Percentiles rank a stretch among this genome's conserved stretches.
Conservation (phyloP, 2,113 vertebrate genomes). For the Bos indicus region DNA sequence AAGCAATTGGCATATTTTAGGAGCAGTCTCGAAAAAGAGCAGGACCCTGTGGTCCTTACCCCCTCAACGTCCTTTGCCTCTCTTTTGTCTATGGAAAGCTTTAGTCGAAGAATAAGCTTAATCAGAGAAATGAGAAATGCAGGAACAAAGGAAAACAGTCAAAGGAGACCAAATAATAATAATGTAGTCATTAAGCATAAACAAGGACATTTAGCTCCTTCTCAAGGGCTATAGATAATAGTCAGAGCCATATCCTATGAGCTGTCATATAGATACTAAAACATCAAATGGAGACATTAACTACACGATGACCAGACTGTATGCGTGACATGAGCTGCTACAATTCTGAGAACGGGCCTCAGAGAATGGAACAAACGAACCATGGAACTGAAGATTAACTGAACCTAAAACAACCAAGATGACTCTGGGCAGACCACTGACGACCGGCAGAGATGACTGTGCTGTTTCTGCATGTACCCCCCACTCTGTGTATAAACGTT, state of each 20-base stretch:
- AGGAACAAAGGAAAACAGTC: background rate
- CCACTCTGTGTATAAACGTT: background rate
- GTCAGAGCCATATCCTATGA: background rate
- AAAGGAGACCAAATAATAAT: background rate
- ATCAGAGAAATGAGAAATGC: background rate
- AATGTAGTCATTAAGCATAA: background rate
- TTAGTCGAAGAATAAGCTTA: background rate
- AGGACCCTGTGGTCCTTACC: background rate
- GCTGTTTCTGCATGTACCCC: background rate
- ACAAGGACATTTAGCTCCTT: background rate
- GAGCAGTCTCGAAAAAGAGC: background rate
- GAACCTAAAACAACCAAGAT: background rate
- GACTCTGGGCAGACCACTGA: background rate
- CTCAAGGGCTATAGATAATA: background rate
- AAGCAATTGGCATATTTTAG: constrained; percentile 20
- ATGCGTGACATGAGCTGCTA: background rate
- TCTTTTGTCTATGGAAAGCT: background rate
- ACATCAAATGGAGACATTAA: background rate
- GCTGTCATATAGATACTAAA: background rate
- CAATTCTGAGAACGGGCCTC: background rate
- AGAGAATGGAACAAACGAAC: background rate
- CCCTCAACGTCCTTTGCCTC: background rate
- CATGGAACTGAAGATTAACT: background rate
- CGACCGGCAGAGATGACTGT: background rate
- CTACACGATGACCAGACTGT: background rate